phyloP scores from a whole-genome alignment of 1,140 invertebrate species.

The Zaprionus tsacasi region DNA sequence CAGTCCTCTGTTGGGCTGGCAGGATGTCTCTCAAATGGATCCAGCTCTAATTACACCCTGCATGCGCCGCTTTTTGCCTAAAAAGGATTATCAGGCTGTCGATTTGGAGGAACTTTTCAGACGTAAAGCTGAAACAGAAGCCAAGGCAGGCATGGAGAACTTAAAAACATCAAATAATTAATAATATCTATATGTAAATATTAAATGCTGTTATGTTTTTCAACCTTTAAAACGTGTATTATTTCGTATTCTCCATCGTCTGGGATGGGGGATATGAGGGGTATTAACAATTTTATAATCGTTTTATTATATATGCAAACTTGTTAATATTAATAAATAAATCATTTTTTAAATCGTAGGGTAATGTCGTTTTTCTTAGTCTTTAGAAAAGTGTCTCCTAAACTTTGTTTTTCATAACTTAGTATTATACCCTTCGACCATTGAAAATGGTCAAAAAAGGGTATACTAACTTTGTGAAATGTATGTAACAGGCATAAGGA shows the following conservation, averaged over 20 bases:
- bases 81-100: conserved; percentile 54
- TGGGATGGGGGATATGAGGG: background rate
- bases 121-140: conserved; percentile 25
- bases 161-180: background rate
- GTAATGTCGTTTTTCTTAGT: background rate
- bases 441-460: too few relatives aligned
- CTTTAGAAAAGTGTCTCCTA: too few relatives aligned
- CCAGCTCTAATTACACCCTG: conserved; percentile 67
- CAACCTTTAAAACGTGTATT: conserved; percentile 8
- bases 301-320: too few relatives aligned
- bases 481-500: too few relatives aligned
- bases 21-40: conserved; percentile 64
- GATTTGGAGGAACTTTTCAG: conserved; percentile 58
- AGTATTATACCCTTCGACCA: too few relatives aligned
- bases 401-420: too few relatives aligned
- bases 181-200: conserved; percentile 6
- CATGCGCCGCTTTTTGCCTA: conserved; percentile 68
- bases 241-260: background rate
- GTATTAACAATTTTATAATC: background rate
- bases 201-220: conserved; percentile 1
- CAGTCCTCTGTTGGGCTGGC: conserved; percentile 56
- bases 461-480: too few relatives aligned
- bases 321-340: conserved; percentile 6
- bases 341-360: background rate
- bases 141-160: background rate